Evolutionary conservation across 1,140 invertebrate species (phyloP).

Genomic region (Melipona quadrifasciata): DNA sequence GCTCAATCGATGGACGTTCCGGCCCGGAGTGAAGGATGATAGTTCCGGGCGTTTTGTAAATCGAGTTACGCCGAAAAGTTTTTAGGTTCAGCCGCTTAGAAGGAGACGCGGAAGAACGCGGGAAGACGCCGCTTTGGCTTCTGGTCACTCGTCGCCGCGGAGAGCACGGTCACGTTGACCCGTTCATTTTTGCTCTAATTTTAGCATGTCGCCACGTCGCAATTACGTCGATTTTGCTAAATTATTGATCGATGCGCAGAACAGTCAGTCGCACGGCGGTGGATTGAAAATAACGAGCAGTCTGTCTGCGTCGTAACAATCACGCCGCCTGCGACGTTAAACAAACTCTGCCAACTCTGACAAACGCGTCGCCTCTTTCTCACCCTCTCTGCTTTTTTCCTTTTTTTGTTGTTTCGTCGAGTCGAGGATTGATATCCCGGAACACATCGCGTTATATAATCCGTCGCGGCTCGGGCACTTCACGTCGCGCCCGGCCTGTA

Average conservation of each 20-base stretch:
- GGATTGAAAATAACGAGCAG: conserved; percentile 38
- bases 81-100: not conserved
- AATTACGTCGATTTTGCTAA: conserved; percentile 46
- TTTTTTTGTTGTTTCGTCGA: no score
- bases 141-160: not conserved
- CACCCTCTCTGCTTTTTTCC: not conserved
- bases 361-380: not conserved
- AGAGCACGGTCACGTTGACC: not conserved
- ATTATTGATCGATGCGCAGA: conserved; percentile 44
- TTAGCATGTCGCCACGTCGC: conserved; percentile 19
- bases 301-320: conserved; percentile 19
- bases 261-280: conserved; percentile 15
- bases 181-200: conserved; percentile 19
- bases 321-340: conserved; percentile 8
- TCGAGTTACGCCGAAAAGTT: not conserved
- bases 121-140: not conserved
- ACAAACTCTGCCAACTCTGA: not conserved
- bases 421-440: not conserved
- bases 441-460: not conserved
- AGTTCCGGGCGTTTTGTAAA: not conserved
- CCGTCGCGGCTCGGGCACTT: not conserved
- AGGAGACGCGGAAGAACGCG: not conserved
- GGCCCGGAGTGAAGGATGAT: no score
- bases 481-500: not conserved
- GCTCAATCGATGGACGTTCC: conserved; percentile 3